A percentile compares a stretch with the other conserved stretches of the same genome.
Evolutionary conservation across 2,888 invertebrate genomes (phyloP).

Genomic region (Cephus pygmeus): DNA sequence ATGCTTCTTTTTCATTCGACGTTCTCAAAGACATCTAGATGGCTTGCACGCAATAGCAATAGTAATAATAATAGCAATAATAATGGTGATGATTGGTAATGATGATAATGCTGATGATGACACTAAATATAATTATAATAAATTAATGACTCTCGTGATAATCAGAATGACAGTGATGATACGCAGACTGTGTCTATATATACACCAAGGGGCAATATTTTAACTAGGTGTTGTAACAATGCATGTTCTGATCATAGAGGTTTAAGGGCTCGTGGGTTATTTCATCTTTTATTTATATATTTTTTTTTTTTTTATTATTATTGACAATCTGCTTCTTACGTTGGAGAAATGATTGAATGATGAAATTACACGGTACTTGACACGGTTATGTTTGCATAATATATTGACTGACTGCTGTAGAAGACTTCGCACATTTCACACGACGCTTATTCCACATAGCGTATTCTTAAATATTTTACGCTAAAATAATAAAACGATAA

Average conservation of each 20-base stretch:
- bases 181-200: neutral
- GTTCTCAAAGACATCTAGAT: constrained; percentile 41
- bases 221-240: neutral
- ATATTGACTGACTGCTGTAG: constrained; percentile 57
- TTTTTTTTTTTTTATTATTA: too few species aligned
- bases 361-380: neutral
- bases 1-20: constrained; percentile 20
- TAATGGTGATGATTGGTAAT: constrained; percentile 48
- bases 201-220: neutral
- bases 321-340: too few species aligned
- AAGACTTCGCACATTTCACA: constrained; percentile 53
- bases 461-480: neutral
- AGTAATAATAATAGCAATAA: constrained; percentile 41
- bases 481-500: neutral
- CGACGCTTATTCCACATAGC: constrained; percentile 41
- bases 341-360: neutral
- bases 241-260: neutral
- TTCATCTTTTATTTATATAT: neutral
- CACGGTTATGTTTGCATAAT: neutral
- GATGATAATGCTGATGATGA: constrained; percentile 27
- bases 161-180: neutral
- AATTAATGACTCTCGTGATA: neutral
- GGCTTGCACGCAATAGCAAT: constrained; percentile 48
- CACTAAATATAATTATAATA: neutral
- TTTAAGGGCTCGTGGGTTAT: neutral